A percentile compares a stretch with the other conserved stretches of the same genome.
These are phyloP conservation scores for Trogon melanurus DNA, from an alignment of 2,113 vertebrate genomes.

Conservation along the genomic window DNA sequence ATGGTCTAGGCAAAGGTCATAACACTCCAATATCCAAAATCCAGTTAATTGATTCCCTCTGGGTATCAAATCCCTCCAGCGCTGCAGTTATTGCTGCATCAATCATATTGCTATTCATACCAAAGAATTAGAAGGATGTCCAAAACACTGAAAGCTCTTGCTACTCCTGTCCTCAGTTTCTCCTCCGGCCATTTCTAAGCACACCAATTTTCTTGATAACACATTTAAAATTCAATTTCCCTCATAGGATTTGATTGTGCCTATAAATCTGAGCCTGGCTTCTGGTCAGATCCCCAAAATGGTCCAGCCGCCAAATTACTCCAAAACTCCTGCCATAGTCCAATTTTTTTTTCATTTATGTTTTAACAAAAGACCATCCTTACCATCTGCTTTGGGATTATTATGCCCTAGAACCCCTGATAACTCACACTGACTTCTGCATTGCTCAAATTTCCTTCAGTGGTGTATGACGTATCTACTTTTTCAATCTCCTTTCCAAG, in stretches of 20 bases:
- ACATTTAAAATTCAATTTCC: slow-evolving; percentile 53
- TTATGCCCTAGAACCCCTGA: not conserved
- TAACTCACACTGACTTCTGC: not conserved
- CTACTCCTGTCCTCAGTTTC: not conserved
- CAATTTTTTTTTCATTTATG: not conserved
- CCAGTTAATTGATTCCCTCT: slow-evolving; percentile 65
- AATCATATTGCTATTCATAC: slow-evolving; percentile 64
- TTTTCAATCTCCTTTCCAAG: not conserved
- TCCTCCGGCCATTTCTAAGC: slow-evolving; percentile 38
- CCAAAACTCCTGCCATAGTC: not conserved
- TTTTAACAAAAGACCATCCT: not conserved
- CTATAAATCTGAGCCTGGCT: slow-evolving; percentile 50
- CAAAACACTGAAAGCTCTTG: slow-evolving; percentile 43
- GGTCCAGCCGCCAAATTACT: not conserved
- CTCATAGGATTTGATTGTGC: slow-evolving; percentile 39
- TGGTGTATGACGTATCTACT: rapidly evolving
- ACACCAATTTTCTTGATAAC: slow-evolving; percentile 51
- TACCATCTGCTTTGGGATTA: not conserved
- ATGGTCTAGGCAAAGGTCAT: slow-evolving; percentile 54
- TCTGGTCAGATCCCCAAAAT: not conserved
- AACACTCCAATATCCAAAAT: slow-evolving; percentile 61
- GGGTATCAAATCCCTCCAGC: slow-evolving; percentile 55
- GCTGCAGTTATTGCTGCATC: slow-evolving; percentile 57
- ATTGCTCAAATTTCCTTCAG: not conserved
- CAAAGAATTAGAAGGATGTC: slow-evolving; percentile 44